Percentiles rank a stretch among this genome's conserved stretches.
Conservation (phyloP, 2,888 invertebrate species). For the Xanthia icteritia region DNA sequence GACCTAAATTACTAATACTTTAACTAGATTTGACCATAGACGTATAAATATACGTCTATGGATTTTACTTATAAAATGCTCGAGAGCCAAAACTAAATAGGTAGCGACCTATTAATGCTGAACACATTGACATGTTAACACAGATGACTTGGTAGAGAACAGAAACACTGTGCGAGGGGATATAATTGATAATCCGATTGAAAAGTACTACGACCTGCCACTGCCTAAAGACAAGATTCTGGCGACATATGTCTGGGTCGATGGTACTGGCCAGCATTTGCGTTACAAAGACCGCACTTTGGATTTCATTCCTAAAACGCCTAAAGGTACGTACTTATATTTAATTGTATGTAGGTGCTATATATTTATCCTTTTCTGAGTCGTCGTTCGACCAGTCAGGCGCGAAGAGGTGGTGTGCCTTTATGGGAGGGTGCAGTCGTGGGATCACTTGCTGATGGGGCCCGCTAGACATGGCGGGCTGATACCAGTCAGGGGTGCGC, state of each 20-base stretch:
- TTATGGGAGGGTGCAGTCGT: neutral
- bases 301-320: conserved; percentile 93
- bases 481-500: neutral
- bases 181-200: conserved; percentile 91
- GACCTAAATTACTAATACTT: neutral
- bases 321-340: conserved; percentile 89
- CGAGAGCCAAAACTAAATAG: too few species aligned
- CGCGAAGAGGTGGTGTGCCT: neutral
- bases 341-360: neutral
- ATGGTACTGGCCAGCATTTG: conserved; percentile 96
- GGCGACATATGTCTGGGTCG: conserved; percentile 98
- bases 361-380: neutral
- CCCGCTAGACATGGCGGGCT: neutral
- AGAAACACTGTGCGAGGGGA: neutral
- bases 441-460: neutral
- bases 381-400: neutral
- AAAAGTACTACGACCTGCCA: conserved; percentile 94
- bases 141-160: conserved; percentile 10
- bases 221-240: conserved; percentile 94
- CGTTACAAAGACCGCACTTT: conserved; percentile 97
- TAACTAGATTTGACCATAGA: too few species aligned
- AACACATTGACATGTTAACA: conserved; percentile 12
- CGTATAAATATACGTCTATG: too few species aligned
- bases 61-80: neutral
- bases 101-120: neutral